Base-by-base conservation (phyloP, 2,797 vertebrate genomes). In the Amblyopsis hoosieri region DNA sequence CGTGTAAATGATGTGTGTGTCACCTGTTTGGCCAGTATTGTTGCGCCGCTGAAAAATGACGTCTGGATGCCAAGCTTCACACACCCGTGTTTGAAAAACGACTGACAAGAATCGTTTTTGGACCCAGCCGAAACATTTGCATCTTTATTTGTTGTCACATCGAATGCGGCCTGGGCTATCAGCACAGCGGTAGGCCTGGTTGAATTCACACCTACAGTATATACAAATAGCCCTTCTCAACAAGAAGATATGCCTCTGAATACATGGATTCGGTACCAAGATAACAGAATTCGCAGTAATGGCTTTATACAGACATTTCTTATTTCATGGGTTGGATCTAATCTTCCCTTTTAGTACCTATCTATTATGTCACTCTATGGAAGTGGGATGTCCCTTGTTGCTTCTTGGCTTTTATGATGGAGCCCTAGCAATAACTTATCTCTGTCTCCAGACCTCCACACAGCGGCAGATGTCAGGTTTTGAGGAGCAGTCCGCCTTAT, bases 401-500 rank as follows among this genome's bases (percentile, higher is more conserved):
- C 74, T 69, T 84, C 56, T 42, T 73, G 67, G 73, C 62, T 81
- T 76, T 45, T 62, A 62, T 65, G 58, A 73, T 11, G 68, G 78
- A 78, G 62, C 69, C 62, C 55, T 62, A 74, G 71, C 31, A 29
- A 81, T 71, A 86, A 85, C 68, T 83, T 90, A 88, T 90, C 81
- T 85, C 76, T 62, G 73, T 75, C 74, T 85, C 69, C 84, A 91
- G 83, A 80, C 84, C 80, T 79, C 53, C 76, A 62, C 33, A 12
- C 79, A 80, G 72, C 79, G 66, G 81, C 83, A 83, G 72, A 81
- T 84, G 83, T 86, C 81, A 77, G 78, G 82, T 85, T 80, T 82
- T 60, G 66, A 74, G 74, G 64, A 82, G 79, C 79, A 75, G 76
- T 61, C 76, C 72, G 75, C 69, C 64, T 81, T 80, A 71, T 89